Evolutionary conservation across 2,113 vertebrate genomes (phyloP).

Genomic region (Erythrolamprus reginae): DNA sequence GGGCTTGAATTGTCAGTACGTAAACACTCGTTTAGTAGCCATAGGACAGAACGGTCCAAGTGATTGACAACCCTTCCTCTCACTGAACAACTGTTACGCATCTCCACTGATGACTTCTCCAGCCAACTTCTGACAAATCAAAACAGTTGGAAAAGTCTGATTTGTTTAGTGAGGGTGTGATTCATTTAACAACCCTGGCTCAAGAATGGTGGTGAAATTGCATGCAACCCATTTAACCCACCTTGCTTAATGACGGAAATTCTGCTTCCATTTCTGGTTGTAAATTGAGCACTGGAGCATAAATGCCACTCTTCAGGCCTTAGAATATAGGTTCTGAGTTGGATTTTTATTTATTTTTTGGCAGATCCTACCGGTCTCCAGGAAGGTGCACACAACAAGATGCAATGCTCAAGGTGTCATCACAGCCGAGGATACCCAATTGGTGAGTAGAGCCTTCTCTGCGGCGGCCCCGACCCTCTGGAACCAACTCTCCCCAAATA

Average conservation of each 20-base stretch:
- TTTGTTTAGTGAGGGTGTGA: background rate
- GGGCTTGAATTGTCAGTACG: too few relatives aligned
- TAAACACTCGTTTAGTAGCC: background rate
- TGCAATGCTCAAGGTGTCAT: constrained; percentile 78
- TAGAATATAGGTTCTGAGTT: accelerated
- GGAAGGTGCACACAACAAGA: constrained; percentile 92
- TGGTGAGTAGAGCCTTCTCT: constrained; percentile 81
- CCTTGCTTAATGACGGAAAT: background rate
- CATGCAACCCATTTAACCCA: too few relatives aligned
- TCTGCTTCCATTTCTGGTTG: background rate
- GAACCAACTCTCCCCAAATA: too few relatives aligned
- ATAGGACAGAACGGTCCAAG: too few relatives aligned
- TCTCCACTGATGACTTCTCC: background rate
- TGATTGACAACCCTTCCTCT: too few relatives aligned
- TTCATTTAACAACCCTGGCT: background rate
- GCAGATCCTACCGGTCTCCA: constrained; percentile 91
- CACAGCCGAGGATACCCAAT: constrained; percentile 79
- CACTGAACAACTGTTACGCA: background rate
- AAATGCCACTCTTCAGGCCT: background rate
- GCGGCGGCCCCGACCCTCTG: too few relatives aligned
- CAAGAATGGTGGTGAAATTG: background rate
- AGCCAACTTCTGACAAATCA: background rate
- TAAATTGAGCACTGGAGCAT: background rate
- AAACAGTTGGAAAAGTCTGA: background rate
- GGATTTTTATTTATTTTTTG: constrained; percentile 39